These are phyloP conservation scores for Crambe crambe DNA, from an alignment of 37 sponge, comb jelly and placozoan genomes.

Conservation along the genomic window DNA sequence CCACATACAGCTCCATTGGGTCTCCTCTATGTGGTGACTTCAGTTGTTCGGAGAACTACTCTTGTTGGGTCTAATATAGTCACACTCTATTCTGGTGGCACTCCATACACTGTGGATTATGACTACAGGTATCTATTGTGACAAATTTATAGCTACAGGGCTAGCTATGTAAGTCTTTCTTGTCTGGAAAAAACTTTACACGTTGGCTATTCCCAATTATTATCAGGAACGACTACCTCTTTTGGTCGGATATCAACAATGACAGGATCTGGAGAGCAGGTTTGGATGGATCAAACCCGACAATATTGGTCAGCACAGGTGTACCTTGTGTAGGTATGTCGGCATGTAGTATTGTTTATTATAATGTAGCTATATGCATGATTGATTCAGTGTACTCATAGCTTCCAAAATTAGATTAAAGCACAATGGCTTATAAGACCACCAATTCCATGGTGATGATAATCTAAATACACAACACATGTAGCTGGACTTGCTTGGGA, in stretches of 20 bases:
- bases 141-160: not conserved
- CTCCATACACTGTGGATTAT: not conserved
- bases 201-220: not conserved
- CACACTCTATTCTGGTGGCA: not conserved
- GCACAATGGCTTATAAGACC: too few relatives aligned
- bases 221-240: not conserved
- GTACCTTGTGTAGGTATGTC: constrained; percentile 7
- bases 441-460: too few relatives aligned
- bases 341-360: too few relatives aligned
- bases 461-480: too few relatives aligned
- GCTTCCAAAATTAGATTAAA: too few relatives aligned
- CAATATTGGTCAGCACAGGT: not conserved
- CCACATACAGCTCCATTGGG: not conserved
- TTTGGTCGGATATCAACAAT: not conserved
- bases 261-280: not conserved
- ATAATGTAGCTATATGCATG: too few relatives aligned
- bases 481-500: constrained; percentile 3
- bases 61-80: not conserved
- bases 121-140: constrained; percentile 7
- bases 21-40: not conserved
- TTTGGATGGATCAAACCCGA: not conserved
- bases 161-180: too few relatives aligned
- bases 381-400: not conserved
- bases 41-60: not conserved
- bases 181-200: too few relatives aligned